These are phyloP conservation scores for Chloromyia formosa DNA, from an alignment of 2,888 invertebrate genomes.

Conservation along the genomic window DNA sequence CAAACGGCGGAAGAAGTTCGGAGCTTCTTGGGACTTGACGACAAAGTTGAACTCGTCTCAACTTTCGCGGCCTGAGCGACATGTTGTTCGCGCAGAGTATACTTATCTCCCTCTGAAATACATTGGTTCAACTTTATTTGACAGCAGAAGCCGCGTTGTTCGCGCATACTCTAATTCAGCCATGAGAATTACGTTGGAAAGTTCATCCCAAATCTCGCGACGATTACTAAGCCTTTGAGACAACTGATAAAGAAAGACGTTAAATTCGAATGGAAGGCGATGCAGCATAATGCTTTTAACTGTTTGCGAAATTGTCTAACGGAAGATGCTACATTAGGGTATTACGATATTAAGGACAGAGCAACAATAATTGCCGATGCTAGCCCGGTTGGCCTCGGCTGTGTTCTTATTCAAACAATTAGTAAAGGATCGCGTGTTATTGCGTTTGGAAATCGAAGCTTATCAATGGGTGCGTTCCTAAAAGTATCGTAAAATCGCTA, in stretches of 20 bases:
- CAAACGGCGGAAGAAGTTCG: not conserved
- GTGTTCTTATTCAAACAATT: constrained; percentile 41
- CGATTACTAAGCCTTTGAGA: constrained; percentile 43
- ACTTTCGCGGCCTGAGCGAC: no score
- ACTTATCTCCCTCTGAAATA: no score
- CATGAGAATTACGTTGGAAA: constrained; percentile 56
- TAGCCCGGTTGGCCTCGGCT: constrained; percentile 54
- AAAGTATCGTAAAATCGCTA: no score
- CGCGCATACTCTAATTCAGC: no score
- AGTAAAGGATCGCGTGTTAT: constrained; percentile 53
- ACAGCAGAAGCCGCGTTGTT: no score
- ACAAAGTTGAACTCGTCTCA: no score
- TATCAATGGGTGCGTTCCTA: no score
- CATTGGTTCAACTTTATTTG: no score
- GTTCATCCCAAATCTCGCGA: constrained; percentile 52
- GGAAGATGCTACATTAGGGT: no score
- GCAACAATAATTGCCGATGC: constrained; percentile 56
- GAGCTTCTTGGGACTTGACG: constrained; percentile 55
- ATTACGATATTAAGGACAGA: no score
- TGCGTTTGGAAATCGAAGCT: not conserved
- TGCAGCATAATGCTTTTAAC: constrained; percentile 45
- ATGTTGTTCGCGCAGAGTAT: no score
- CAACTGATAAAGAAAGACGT: constrained; percentile 49
- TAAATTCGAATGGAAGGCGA: constrained; percentile 53
- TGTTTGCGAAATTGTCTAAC: no score